A percentile compares a stretch with the other conserved stretches of the same genome.
phyloP scores from a whole-genome alignment of 2,888 invertebrate species.

The Sesia apiformis region DNA sequence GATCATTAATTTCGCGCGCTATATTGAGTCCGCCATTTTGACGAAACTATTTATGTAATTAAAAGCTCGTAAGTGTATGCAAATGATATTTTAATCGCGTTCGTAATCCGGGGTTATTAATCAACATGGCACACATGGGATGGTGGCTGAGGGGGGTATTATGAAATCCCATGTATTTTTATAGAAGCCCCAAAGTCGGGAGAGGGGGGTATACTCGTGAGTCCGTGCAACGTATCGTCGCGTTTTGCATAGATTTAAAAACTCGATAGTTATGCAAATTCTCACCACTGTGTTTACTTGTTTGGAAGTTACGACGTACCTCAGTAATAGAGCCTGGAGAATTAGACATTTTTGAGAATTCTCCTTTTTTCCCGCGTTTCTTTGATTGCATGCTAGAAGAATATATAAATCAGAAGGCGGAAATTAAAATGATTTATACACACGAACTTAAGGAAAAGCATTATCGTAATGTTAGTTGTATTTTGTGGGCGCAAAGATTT shows the following conservation, averaged over 20 bases:
- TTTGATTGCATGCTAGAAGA: conserved; percentile 38
- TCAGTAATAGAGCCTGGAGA: conserved; percentile 54
- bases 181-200: conserved; percentile 25
- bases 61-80: conserved; percentile 24
- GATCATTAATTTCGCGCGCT: conserved; percentile 30
- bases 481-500: too few relatives aligned
- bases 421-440: conserved; percentile 24
- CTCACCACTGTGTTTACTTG: conserved; percentile 65
- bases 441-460: conserved; percentile 13
- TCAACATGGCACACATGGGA: conserved; percentile 32
- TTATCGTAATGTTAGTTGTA: background rate
- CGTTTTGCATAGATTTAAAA: conserved; percentile 74
- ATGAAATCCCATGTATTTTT: conserved; percentile 61
- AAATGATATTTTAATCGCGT: conserved; percentile 32
- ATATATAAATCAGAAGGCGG: conserved; percentile 30
- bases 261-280: conserved; percentile 72
- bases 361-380: conserved; percentile 12
- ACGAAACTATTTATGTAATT: conserved; percentile 17
- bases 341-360: conserved; percentile 47
- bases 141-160: conserved; percentile 30
- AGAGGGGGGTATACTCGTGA: conserved; percentile 42
- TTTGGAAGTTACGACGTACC: conserved; percentile 66
- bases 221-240: conserved; percentile 65
- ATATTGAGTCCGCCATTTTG: conserved; percentile 38
- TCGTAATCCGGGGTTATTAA: conserved; percentile 45